Conservation (phyloP, 2,113 vertebrate species). For the Mellivora capensis region DNA sequence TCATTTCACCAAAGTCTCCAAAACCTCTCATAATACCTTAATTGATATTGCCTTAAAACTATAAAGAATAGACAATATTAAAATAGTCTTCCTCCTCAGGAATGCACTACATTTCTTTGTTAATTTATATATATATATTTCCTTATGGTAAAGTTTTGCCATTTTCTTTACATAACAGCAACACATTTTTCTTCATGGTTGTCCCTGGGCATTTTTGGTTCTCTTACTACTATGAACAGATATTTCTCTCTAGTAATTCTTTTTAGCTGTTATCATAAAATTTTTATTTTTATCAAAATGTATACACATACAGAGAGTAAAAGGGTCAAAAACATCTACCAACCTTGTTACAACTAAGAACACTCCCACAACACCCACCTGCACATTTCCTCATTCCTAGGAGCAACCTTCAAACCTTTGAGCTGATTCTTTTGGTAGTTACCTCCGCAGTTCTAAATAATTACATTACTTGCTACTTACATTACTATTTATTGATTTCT, state of each 20-base stretch:
- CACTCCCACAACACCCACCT: rapidly evolving
- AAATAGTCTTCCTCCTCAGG: neutral
- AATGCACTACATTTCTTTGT: neutral
- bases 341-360: neutral
- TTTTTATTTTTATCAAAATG: neutral
- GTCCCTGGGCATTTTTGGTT: neutral
- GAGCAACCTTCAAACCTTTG: neutral
- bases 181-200: neutral
- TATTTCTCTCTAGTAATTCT: neutral
- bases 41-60: neutral
- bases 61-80: neutral
- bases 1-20: neutral
- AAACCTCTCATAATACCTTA: neutral
- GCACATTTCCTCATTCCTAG: neutral
- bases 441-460: neutral
- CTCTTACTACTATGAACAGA: neutral
- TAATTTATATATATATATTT: neutral
- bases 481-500: neutral
- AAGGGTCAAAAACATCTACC: neutral
- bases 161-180: neutral
- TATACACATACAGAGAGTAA: neutral
- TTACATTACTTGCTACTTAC: neutral
- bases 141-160: neutral
- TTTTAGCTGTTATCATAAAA: neutral
- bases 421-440: neutral